These are phyloP conservation scores for Protodeltote pygarga DNA, from an alignment of 2,888 invertebrate genomes.

Conservation along the genomic window DNA sequence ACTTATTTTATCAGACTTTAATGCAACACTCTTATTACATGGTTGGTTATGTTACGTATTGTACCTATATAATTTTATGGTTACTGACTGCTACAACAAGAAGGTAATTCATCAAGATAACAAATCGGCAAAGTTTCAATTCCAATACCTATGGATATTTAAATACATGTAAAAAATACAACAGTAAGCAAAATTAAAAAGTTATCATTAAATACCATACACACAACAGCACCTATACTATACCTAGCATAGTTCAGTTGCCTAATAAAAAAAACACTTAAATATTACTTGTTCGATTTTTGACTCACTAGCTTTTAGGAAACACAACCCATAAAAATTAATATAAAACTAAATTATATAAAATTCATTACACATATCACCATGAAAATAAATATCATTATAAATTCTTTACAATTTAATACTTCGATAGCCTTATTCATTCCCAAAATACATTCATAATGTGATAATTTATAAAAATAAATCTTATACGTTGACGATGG, in stretches of 20 bases:
- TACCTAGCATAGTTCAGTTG: conserved; percentile 1
- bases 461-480: conserved; percentile 8
- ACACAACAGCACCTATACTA: too few relatives aligned
- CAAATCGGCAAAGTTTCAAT: conserved; percentile 7
- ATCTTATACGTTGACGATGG: neutral
- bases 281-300: conserved; percentile 38
- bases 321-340: conserved; percentile 44
- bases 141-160: conserved; percentile 13
- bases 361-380: conserved; percentile 20
- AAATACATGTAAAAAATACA: conserved; percentile 30
- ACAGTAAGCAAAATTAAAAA: neutral
- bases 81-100: conserved; percentile 9
- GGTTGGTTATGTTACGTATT: conserved; percentile 5
- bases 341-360: conserved; percentile 6
- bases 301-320: conserved; percentile 31
- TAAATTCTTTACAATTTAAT: conserved; percentile 6
- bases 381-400: neutral
- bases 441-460: conserved; percentile 10
- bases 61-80: neutral
- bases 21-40: conserved; percentile 18
- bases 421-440: conserved; percentile 30
- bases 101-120: conserved; percentile 4
- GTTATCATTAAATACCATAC: conserved; percentile 22
- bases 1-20: conserved; percentile 39
- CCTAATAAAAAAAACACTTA: conserved; percentile 7